Base-by-base conservation (phyloP, 2,113 vertebrate species). In the Hyla sarda region DNA sequence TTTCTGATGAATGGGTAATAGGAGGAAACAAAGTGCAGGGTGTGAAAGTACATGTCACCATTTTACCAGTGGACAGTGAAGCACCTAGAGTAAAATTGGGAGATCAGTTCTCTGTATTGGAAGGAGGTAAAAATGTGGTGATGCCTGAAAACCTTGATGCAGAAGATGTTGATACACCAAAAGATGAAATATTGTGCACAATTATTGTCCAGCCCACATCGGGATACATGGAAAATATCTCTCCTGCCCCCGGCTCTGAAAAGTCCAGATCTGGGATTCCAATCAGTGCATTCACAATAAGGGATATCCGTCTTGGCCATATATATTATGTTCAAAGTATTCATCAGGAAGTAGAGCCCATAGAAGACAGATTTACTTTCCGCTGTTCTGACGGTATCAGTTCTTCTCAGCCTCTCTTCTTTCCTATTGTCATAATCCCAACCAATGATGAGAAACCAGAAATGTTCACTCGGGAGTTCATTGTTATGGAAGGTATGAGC, bases 101-200 rank as follows among this genome's bases (percentile, higher is more conserved):
- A 0, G 88, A 92, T 62, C 91, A 92, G 7, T 94, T 96, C 84
- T 84, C 94, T 78, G 94, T 93, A 37, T 78, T 93, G 0, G 94
- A 98, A 91, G 96, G 95, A 37, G 93, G 92, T 56, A 97, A 96
- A 90, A 95, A 94, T 87, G 91, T 93, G 32, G 92, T 97, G 52
- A 90, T 87, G 28, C 71, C 89, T 52, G 60, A 86, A 45, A 87
- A 94, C 56, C 88, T 93, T 79, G 84, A 87, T 67, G 82, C 84
- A 50, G 88, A 90, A 82, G 92, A 93, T 9, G 12, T 86, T 21
- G 93, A 93, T 79, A 93, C 91, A 14, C 87, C 88, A 52, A 88
- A 75, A 19, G 92, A 92, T 89, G 89, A 92, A 65, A 87, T 94
- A 56, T 80, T 93, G 30, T 94, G 92, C 82, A 91, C 88, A 37